A percentile compares a stretch with the other conserved stretches of the same genome.
phyloP scores from a whole-genome alignment of 2,113 vertebrate genomes.

The Panthera leo region DNA sequence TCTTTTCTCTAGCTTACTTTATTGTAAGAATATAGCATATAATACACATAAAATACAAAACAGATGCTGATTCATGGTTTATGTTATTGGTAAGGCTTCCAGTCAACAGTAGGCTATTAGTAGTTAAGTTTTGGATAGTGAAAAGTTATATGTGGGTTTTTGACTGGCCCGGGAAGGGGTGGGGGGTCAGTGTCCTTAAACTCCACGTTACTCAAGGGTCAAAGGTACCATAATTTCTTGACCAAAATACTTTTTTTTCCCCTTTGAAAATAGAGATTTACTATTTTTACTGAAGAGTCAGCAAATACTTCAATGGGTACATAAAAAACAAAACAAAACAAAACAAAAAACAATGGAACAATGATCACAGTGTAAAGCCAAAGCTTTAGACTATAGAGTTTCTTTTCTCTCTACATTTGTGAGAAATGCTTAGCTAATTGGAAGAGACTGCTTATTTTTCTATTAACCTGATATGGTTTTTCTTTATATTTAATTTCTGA shows the following conservation, averaged over 20 bases:
- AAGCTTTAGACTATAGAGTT: not conserved
- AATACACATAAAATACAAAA: not conserved
- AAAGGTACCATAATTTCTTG: not conserved
- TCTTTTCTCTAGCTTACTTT: not conserved
- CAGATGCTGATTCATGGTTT: not conserved
- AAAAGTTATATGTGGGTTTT: not conserved
- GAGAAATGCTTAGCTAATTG: not conserved
- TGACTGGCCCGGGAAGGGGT: not conserved
- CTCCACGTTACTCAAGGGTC: not conserved
- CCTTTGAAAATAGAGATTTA: not conserved
- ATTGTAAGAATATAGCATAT: not conserved
- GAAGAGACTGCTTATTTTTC: conserved; percentile 28
- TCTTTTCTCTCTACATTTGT: not conserved
- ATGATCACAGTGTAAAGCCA: not conserved
- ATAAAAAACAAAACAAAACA: not conserved
- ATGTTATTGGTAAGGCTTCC: not conserved
- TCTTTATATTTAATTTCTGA: conserved; percentile 60
- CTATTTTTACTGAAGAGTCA: not conserved
- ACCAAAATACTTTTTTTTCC: not conserved
- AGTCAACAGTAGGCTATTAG: not conserved
- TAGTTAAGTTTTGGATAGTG: not conserved
- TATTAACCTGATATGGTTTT: conserved; percentile 48
- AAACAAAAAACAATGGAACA: not conserved
- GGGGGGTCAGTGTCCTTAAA: not conserved
- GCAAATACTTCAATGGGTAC: not conserved